These are phyloP conservation scores for Hypomecis punctinalis DNA, from an alignment of 2,888 invertebrate genomes.

Conservation along the genomic window DNA sequence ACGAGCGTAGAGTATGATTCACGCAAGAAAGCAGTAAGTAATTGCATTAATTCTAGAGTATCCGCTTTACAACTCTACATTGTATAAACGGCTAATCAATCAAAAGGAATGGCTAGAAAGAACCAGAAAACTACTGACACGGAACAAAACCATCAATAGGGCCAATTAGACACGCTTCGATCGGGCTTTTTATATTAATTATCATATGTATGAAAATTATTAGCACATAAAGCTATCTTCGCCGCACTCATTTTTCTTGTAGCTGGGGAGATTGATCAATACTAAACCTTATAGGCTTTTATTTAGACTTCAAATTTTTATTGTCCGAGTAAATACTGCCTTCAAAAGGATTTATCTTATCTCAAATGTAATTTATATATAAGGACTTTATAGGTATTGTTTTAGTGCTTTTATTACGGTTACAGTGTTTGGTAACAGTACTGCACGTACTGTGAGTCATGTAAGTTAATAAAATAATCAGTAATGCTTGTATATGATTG, in stretches of 20 bases:
- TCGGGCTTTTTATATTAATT: conserved; percentile 24
- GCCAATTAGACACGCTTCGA: conserved; percentile 20
- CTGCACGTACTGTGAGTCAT: conserved; percentile 20
- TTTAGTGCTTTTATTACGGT: conserved; percentile 22
- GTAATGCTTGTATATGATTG: conserved; percentile 35
- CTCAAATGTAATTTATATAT: too few relatives aligned
- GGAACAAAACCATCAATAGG: conserved; percentile 20
- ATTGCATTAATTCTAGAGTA: conserved; percentile 27
- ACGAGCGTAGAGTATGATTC: conserved; percentile 25
- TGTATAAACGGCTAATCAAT: conserved; percentile 9
- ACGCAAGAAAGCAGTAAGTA: conserved; percentile 25
- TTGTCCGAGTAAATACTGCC: conserved; percentile 8
- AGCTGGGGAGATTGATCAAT: not conserved
- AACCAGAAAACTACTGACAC: conserved; percentile 4
- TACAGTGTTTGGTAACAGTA: conserved; percentile 20
- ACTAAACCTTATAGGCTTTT: not conserved
- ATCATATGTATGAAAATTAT: conserved; percentile 29
- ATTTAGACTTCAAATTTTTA: conserved; percentile 12
- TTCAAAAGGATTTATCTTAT: not conserved
- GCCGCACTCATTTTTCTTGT: conserved; percentile 18
- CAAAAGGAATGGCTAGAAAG: conserved; percentile 10
- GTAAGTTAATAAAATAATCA: conserved; percentile 28
- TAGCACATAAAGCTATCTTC: conserved; percentile 32
- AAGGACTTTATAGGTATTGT: not conserved
- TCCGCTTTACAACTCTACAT: conserved; percentile 6